Percentiles rank a stretch among this genome's conserved stretches.
These are phyloP conservation scores for Pristionchus pacificus DNA, from an alignment of 1,140 invertebrate genomes.

Conservation along the genomic window DNA sequence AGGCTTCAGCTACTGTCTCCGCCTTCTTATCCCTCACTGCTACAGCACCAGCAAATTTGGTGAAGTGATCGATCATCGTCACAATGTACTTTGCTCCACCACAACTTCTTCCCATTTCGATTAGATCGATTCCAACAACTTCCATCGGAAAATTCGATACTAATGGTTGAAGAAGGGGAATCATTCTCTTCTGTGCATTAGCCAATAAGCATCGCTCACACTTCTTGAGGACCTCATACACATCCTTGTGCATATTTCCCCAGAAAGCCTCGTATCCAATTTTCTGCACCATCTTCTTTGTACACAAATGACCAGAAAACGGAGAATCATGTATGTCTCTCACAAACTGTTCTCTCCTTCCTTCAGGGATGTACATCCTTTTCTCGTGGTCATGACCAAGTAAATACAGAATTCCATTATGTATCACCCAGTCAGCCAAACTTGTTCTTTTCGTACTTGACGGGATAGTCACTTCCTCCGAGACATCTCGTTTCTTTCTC, in stretches of 20 bases:
- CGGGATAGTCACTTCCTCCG: not conserved
- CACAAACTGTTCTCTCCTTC: not conserved
- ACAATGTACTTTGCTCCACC: conserved; percentile 8
- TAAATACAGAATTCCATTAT: not conserved
- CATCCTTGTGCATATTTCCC: not conserved
- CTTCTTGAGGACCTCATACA: no score
- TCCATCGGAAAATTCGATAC: not conserved
- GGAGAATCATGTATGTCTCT: not conserved
- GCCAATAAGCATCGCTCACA: not conserved
- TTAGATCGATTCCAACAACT: conserved; percentile 10
- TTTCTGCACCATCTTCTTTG: no score
- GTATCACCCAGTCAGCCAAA: not conserved
- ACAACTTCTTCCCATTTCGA: conserved; percentile 7
- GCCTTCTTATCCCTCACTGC: conserved; percentile 11
- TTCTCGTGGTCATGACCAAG: not conserved
- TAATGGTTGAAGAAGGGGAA: not conserved
- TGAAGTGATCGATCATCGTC: conserved; percentile 12
- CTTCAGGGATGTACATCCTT: not conserved
- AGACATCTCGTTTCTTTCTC: no score
- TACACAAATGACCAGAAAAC: no score
- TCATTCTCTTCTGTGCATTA: not conserved
- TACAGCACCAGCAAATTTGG: conserved; percentile 4
- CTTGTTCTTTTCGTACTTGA: not conserved
- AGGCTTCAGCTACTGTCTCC: conserved; percentile 1
- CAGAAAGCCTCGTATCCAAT: conserved; percentile 2